Evolutionary conservation across 2,888 invertebrate genomes (phyloP).

Genomic region (Cataglyphis altisquamis): DNA sequence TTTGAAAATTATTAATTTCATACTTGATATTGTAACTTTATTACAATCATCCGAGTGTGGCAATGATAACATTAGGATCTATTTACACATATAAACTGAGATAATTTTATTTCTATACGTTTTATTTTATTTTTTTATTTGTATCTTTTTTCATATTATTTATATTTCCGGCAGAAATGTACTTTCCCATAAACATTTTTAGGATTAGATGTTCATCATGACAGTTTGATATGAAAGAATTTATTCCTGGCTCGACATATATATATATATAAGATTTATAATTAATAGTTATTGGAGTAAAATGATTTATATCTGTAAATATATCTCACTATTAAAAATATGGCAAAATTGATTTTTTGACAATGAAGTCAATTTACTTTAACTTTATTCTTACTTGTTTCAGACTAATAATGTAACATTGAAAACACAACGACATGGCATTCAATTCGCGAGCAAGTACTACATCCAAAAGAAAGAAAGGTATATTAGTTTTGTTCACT

Average conservation of each 20-base stretch:
- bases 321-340: neutral
- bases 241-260: too few species aligned
- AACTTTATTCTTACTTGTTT: conserved; percentile 62
- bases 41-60: conserved; percentile 46
- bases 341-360: neutral
- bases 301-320: neutral
- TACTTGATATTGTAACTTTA: neutral
- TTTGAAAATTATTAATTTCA: neutral
- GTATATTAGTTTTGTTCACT: conserved; percentile 59
- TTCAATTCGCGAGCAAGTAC: conserved; percentile 76
- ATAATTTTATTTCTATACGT: neutral
- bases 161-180: too few species aligned
- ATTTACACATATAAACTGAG: neutral
- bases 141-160: neutral
- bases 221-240: too few species aligned
- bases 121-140: neutral
- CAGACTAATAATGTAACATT: conserved; percentile 81
- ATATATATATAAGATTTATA: neutral
- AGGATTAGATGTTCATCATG: too few species aligned
- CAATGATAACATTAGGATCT: neutral
- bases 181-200: too few species aligned
- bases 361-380: neutral
- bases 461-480: conserved; percentile 80
- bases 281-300: neutral
- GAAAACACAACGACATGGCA: conserved; percentile 75